Base-by-base conservation (phyloP, 2,888 invertebrate genomes). In the Lymantria monacha region DNA sequence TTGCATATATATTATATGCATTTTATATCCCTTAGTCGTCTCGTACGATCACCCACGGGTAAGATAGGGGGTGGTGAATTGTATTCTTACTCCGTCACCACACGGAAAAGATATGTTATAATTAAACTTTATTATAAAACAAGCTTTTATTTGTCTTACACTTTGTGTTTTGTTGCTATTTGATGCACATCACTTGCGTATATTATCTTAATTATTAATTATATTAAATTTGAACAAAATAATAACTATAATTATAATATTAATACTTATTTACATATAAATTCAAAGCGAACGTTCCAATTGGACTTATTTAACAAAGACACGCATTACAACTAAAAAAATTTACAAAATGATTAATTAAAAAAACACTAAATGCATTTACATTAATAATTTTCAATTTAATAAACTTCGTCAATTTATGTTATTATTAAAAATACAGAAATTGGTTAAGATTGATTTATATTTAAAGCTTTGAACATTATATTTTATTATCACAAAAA, bases 91-190 rank as follows among this genome's bases (percentile, higher is more conserved):
- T 22, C 22, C 22, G 22, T 22, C 22, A 22, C 22, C 22, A 22
- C 22, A 22, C 22, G 3, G 22, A 22, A 22, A 22, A 3, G 2
- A 5, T 5, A 3, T n/a, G 5, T 22, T 22, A 22, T 22, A 41
- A 41, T 41, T 51, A 69, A 74, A 77, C 62, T 57, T 69, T 57
- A 51, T 61, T 67, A 73, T 55, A 79, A 85, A 83, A 83, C 77
- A 88, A 88, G 87, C 88, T 87, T 87, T 88, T 3, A 87, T 86
- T 89, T 80, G 77, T 83, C 79, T 81, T 79, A 85, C 81, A 85
- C 83, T 81, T 83, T 78, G 85, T 85, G 83, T 83, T 61, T 41
- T 69, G 44, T 48, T 61, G 66, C 59, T 44, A 45, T 55, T 64
- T 61, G 37, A 63, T 65, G 62, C 62, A 22, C 22, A 60, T 62